Evolutionary conservation across 2,888 invertebrate genomes (phyloP).

Genomic region (Disparrhopalites patrizii): DNA sequence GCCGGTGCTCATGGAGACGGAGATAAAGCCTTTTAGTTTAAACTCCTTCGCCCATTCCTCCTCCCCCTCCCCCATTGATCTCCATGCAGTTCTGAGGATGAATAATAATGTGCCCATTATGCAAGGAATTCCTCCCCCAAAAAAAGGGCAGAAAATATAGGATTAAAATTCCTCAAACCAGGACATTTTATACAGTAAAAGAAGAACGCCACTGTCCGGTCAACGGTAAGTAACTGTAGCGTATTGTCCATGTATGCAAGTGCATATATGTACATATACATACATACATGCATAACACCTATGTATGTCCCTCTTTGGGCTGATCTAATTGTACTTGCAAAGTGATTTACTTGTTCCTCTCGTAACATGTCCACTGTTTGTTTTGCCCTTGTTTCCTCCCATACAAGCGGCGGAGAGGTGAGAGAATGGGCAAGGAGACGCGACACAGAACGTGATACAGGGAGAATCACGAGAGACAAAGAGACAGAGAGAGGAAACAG

Average conservation of each 20-base stretch:
- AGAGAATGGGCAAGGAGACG: not conserved
- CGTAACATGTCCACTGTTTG: slow-evolving; percentile 9
- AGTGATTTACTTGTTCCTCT: too few species aligned
- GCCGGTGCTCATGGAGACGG: too few species aligned
- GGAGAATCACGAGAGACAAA: too few species aligned
- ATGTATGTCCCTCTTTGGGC: too few species aligned
- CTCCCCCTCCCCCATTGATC: not conserved
- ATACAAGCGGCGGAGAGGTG: too few species aligned
- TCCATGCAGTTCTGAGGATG: not conserved
- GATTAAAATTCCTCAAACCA: slow-evolving; percentile 36
- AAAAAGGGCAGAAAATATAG: slow-evolving; percentile 34
- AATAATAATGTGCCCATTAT: slow-evolving; percentile 17
- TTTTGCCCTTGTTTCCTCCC: slow-evolving; percentile 13
- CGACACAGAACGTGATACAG: not conserved
- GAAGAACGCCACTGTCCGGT: too few species aligned
- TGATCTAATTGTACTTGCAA: too few species aligned
- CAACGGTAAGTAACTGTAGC: too few species aligned
- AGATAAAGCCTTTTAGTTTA: slow-evolving; percentile 21
- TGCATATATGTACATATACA: not conserved
- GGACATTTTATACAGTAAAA: slow-evolving; percentile 1
- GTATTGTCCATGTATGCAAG: too few species aligned
- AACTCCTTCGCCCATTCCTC: not conserved
- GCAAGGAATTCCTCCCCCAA: slow-evolving; percentile 21
- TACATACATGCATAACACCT: not conserved
- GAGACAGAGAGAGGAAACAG: too few species aligned